Conservation (phyloP, 2,113 vertebrate genomes). For the Syngnathus floridae region DNA sequence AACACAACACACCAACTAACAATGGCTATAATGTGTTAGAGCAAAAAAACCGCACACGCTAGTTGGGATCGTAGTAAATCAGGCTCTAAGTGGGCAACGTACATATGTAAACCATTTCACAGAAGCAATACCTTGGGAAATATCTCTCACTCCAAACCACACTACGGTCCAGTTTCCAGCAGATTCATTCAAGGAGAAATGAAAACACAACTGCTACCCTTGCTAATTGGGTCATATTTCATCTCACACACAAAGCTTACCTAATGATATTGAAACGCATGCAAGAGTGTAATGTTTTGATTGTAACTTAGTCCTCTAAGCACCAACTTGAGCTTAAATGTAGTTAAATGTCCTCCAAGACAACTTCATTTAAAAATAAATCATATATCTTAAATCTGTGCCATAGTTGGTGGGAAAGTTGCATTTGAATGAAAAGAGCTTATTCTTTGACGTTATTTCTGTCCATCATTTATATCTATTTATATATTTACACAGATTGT, state of each 20-base stretch:
- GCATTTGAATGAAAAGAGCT: slow-evolving; percentile 29
- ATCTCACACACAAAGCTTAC: slow-evolving; percentile 35
- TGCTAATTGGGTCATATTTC: slow-evolving; percentile 64
- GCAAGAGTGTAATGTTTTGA: slow-evolving; percentile 28
- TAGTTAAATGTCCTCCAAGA: slow-evolving; percentile 14
- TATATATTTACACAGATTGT: slow-evolving; percentile 7
- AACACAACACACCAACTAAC: not conserved
- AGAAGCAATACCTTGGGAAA: slow-evolving; percentile 53
- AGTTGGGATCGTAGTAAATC: not conserved
- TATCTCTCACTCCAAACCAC: slow-evolving; percentile 34
- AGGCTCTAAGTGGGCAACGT: slow-evolving; percentile 1
- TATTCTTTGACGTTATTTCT: slow-evolving; percentile 44
- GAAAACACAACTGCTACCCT: slow-evolving; percentile 53
- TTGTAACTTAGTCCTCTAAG: slow-evolving; percentile 4
- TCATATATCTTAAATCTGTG: slow-evolving; percentile 19
- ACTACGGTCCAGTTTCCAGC: slow-evolving; percentile 44
- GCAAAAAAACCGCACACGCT: not conserved
- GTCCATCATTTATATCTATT: slow-evolving; percentile 22
- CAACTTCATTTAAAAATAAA: slow-evolving; percentile 13
- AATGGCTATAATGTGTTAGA: not conserved
- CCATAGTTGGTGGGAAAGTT: slow-evolving; percentile 21
- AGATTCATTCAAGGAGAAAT: slow-evolving; percentile 55
- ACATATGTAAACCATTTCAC: slow-evolving; percentile 66
- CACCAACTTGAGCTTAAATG: not conserved
- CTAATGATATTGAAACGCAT: slow-evolving; percentile 42